These are phyloP conservation scores for Coregonus clupeaformis DNA, from an alignment of 2,113 vertebrate genomes.

Conservation along the genomic window DNA sequence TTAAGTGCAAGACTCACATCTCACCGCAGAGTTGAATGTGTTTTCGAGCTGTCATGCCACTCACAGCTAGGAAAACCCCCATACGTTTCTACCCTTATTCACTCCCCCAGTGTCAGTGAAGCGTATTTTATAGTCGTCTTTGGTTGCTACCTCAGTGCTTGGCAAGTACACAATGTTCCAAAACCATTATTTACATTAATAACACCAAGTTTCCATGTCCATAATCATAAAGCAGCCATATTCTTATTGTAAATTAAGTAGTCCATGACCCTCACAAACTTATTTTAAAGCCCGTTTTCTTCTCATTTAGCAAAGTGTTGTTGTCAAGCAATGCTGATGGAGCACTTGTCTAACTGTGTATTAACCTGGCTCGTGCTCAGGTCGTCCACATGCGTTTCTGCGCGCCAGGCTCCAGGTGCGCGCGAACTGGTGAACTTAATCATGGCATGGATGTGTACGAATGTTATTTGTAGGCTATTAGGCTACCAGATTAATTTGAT, in stretches of 20 bases:
- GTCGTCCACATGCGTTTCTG: neutral
- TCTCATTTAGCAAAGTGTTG: neutral
- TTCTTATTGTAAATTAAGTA: conserved; percentile 6
- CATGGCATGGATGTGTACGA: neutral
- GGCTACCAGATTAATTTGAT: too few relatives aligned
- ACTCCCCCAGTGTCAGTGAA: neutral
- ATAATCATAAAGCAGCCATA: neutral
- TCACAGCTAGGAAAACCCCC: conserved; percentile 15
- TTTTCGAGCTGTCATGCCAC: conserved; percentile 7
- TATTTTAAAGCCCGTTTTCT: neutral
- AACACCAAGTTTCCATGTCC: neutral
- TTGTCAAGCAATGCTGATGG: neutral
- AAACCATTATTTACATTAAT: conserved; percentile 37
- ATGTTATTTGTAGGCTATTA: too few relatives aligned
- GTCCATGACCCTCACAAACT: neutral
- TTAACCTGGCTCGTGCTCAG: conserved; percentile 5
- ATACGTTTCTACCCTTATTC: neutral
- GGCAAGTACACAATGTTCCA: conserved; percentile 4
- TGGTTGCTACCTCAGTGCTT: neutral
- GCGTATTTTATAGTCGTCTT: neutral
- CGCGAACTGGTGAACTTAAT: neutral
- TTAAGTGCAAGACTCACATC: conserved; percentile 10
- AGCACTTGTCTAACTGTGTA: conserved; percentile 2
- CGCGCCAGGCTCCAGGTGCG: neutral
- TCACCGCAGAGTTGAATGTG: conserved; percentile 12